Percentiles rank a stretch among this genome's conserved stretches.
Conservation (phyloP, 2,888 invertebrate genomes). For the Metallyticus violacea region DNA sequence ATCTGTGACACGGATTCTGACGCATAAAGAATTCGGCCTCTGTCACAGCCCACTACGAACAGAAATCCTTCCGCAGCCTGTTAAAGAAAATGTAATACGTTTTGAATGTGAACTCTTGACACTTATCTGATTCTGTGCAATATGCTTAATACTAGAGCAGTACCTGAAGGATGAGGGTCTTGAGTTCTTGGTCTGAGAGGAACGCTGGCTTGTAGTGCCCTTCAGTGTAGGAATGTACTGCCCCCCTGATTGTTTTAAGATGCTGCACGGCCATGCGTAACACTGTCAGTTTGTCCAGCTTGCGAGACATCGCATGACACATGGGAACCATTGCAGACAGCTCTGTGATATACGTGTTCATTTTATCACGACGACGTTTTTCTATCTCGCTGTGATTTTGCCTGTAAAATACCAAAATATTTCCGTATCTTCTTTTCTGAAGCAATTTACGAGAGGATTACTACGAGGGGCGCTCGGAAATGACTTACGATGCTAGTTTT, state of each 20-base stretch:
- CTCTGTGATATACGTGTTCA: constrained; percentile 93
- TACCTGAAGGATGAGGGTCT: constrained; percentile 76
- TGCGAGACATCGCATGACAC: constrained; percentile 90
- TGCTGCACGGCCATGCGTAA: constrained; percentile 93
- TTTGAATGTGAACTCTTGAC: too few species aligned
- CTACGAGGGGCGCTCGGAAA: too few species aligned
- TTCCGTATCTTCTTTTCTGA: background rate
- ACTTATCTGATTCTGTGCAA: too few species aligned
- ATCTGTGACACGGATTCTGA: constrained; percentile 83
- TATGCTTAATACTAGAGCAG: constrained; percentile 23
- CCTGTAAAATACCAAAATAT: constrained; percentile 50
- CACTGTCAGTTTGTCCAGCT: constrained; percentile 87
- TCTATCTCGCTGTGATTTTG: constrained; percentile 97
- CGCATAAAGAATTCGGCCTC: constrained; percentile 85
- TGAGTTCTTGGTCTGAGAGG: constrained; percentile 82
- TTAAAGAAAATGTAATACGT: too few species aligned
- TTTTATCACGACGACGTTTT: constrained; percentile 90
- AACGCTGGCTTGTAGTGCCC: constrained; percentile 77
- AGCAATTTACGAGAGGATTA: too few species aligned
- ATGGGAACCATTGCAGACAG: constrained; percentile 87
- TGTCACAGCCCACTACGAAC: constrained; percentile 89
- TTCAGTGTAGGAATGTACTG: constrained; percentile 71
- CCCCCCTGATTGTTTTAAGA: constrained; percentile 65
- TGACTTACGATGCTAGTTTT: too few species aligned
- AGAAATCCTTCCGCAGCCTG: constrained; percentile 87